Evolutionary conservation across 2,888 invertebrate genomes (phyloP), one percentile per base, ranked within the genome.

Genomic region (Seira musarum): DNA sequence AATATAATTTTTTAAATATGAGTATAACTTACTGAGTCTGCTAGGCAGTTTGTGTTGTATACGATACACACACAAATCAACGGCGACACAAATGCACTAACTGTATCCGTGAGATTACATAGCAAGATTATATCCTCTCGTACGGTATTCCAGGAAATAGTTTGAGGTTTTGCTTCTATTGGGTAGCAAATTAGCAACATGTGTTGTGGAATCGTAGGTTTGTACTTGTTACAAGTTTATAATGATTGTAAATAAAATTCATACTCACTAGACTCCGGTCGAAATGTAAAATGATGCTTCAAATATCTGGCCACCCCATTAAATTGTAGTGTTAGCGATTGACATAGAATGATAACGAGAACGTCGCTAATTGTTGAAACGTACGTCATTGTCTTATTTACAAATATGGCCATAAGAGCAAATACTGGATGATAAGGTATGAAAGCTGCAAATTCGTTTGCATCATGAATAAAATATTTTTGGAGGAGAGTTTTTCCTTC

Each of bases 391-490:
- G n/a, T 3, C 17, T 57, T 57, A n/a, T 57, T 57, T 3, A 8
- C 17, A 3, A 57, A 6, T 3, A n/a, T n/a, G 5, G 57, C 57
- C 17, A 57, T 5, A 57, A 57, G 6, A 5, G 57, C 57, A 10
- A 57, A 17, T 8, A n/a, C 57, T 8, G 57, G 57, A 22, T 60
- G 22, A 21, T 6, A 60, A 1, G 60, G 60, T 1, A 60, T 8
- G 2, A 60, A 21, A 2, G 10, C 3, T 1, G 21, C 60, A 13
- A 60, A 21, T 5, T 60, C 10, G 2, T 10, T 21, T 13, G 21
- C 60, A 21, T 60, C 60, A 60, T 60, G 60, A 60, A 60, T 60
- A 21, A 6, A 60, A 60, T 60, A 60, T 21, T 60, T 60, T 13
- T 60, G 15, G 2, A 60, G 21, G 10, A 60, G 2, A 8, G 60